Base-by-base conservation (phyloP, 2,888 invertebrate species). In the Cryptus armator region DNA sequence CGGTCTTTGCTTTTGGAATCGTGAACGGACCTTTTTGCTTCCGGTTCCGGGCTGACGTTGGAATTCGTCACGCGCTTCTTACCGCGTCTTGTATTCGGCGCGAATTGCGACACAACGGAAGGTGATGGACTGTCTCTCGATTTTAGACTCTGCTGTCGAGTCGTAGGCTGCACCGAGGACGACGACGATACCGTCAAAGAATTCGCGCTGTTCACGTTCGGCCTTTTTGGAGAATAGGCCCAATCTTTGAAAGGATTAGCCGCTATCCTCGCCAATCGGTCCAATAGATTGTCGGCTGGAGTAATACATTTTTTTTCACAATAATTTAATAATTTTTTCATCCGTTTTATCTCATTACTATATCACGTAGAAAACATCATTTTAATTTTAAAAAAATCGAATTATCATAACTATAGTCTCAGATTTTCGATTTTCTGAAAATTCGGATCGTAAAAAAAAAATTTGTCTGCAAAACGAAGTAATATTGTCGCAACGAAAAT, bases 231-330 rank as follows among this genome's bases (percentile, higher is more conserved):
- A 7, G 91, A 84, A 53, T 92, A 94, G 51, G 94, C 94, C 96
- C 96, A 96, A 90, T 96, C 95, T 87, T 95, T 95, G 89, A 96
- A 96, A 0, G 97, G 97, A 94, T 96, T 96, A 0, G 95, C 94
- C 4, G 96, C 95, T 51, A 95, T 94, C 80, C 93, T 94, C 2
- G 92, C 88, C 44, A 95, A 87, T 43, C 94, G 92, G 51, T 92
- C 93, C n/a, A 94, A 84, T 14, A 92, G 95, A 91, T 94, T 94
- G 43, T 94, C 94, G 64, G 88, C 92, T 90, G 81, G 89, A 70
- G 85, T 89, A 83, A 87, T 75, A 66, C 6, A 37, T 7, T 37
- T 3, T 37, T 37, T 37, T 9, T 1, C 37, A 37, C 37, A 37
- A 37, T 37, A 37, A 37, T 9, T 7, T 9, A 68, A 74, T 0